These are phyloP conservation scores for Galagoides demidoff DNA, from an alignment of 2,797 vertebrate genomes.

Conservation along the genomic window DNA sequence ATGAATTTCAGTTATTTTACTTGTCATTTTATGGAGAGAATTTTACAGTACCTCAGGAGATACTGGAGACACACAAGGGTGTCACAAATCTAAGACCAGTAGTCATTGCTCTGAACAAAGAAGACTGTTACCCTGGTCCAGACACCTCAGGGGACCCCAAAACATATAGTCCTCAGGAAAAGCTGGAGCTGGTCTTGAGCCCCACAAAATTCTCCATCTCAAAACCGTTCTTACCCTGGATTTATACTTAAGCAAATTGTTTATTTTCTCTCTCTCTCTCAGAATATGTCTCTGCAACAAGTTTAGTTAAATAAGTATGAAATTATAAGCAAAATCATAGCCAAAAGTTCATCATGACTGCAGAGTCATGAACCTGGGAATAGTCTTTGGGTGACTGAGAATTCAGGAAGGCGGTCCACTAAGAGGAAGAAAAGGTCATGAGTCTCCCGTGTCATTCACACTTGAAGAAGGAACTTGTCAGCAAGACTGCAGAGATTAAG, in stretches of 20 bases:
- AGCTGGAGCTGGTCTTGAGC: slow-evolving; percentile 47
- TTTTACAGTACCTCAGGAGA: slow-evolving; percentile 50
- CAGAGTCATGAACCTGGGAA: background rate
- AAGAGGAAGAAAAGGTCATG: background rate
- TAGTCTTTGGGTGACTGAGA: background rate
- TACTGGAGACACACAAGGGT: slow-evolving; percentile 55
- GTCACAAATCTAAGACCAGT: slow-evolving; percentile 67
- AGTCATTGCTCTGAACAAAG: slow-evolving; percentile 52
- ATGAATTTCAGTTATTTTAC: slow-evolving; percentile 66
- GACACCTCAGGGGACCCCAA: slow-evolving; percentile 43
- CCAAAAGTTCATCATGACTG: background rate
- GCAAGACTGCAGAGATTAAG: background rate
- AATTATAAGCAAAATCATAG: background rate
- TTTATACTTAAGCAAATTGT: slow-evolving; percentile 31
- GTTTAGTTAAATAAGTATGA: background rate
- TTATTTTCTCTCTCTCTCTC: background rate
- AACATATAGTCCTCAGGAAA: slow-evolving; percentile 50
- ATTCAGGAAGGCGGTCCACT: background rate
- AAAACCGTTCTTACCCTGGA: background rate
- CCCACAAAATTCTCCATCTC: background rate
- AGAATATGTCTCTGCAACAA: background rate
- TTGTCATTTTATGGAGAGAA: slow-evolving; percentile 60
- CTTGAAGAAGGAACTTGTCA: background rate
- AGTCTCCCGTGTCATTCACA: background rate
- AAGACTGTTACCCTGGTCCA: background rate